Evolutionary conservation across 2,797 vertebrate species (phyloP).

Genomic region (Diceros bicornis): DNA sequence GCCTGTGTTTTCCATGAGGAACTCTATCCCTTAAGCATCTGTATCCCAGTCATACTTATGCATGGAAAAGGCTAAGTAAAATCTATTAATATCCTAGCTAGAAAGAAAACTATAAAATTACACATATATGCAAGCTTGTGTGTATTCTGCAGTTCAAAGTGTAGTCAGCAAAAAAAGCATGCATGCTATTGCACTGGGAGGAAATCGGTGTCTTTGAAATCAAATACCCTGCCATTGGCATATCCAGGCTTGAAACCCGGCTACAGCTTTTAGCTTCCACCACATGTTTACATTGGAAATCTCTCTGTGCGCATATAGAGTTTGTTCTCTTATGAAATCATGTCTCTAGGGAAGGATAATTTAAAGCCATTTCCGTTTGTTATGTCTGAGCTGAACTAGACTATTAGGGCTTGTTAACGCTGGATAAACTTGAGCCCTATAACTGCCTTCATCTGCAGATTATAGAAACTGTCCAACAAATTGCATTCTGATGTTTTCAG

Average conservation of each 20-base stretch:
- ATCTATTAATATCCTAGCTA: slow-evolving; percentile 84
- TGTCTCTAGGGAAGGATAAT: slow-evolving; percentile 91
- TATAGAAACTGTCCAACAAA: slow-evolving; percentile 90
- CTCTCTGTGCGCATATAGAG: slow-evolving; percentile 90
- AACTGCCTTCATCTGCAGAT: slow-evolving; percentile 89
- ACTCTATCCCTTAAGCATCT: slow-evolving; percentile 72
- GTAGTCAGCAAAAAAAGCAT: slow-evolving; percentile 85
- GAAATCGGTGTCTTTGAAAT: slow-evolving; percentile 90
- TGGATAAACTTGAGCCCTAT: slow-evolving; percentile 90
- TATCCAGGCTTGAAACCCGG: slow-evolving; percentile 87
- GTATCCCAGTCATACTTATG: slow-evolving; percentile 71
- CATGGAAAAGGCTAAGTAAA: slow-evolving; percentile 81
- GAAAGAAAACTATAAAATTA: slow-evolving; percentile 87
- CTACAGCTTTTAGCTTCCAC: slow-evolving; percentile 90
- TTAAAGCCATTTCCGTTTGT: slow-evolving; percentile 92
- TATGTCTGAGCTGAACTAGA: slow-evolving; percentile 90
- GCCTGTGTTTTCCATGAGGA: slow-evolving; percentile 72
- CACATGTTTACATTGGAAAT: slow-evolving; percentile 91
- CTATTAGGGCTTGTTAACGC: slow-evolving; percentile 90
- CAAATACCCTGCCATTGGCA: slow-evolving; percentile 88
- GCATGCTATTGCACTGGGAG: slow-evolving; percentile 86
- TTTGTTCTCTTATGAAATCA: slow-evolving; percentile 92
- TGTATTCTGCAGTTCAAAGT: slow-evolving; percentile 83
- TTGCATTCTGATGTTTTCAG: slow-evolving; percentile 86
- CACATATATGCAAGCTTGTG: slow-evolving; percentile 83